Conservation (phyloP, 2,113 vertebrate species). For the Pitta sordida region DNA sequence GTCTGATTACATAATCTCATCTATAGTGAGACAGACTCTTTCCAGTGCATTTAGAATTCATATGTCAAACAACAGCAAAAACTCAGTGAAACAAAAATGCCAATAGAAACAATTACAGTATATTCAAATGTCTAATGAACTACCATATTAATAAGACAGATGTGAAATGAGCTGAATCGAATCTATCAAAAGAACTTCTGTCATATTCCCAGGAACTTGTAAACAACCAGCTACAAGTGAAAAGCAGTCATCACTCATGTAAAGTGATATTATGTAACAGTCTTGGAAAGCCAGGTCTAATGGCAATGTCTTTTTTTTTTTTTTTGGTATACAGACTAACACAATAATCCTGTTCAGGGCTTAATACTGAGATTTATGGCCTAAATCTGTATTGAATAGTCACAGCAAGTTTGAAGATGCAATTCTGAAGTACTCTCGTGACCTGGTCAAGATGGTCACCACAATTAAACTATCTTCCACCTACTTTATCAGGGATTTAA, state of each 20-base stretch:
- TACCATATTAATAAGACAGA: slow-evolving; percentile 13
- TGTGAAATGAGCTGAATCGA: slow-evolving; percentile 42
- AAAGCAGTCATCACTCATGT: slow-evolving; percentile 5
- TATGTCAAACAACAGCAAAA: background rate
- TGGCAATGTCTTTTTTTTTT: background rate
- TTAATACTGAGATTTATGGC: background rate
- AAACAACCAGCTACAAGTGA: slow-evolving; percentile 27
- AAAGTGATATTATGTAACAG: background rate
- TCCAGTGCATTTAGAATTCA: slow-evolving; percentile 1
- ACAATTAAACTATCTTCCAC: background rate
- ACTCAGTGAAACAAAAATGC: slow-evolving; percentile 28
- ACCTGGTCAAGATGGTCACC: background rate
- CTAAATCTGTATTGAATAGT: background rate
- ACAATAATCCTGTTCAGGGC: background rate
- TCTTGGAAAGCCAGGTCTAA: background rate
- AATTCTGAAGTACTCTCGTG: background rate
- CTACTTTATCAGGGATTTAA: background rate
- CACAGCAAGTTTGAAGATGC: background rate
- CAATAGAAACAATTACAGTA: slow-evolving; percentile 41
- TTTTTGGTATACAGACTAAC: background rate
- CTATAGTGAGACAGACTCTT: background rate
- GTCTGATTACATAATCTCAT: slow-evolving; percentile 17
- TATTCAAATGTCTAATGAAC: slow-evolving; percentile 45
- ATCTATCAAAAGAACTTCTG: slow-evolving; percentile 25
- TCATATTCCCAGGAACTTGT: slow-evolving; percentile 10